Evolutionary conservation across 2,113 vertebrate genomes (phyloP).

Genomic region (Labrus mixtus): DNA sequence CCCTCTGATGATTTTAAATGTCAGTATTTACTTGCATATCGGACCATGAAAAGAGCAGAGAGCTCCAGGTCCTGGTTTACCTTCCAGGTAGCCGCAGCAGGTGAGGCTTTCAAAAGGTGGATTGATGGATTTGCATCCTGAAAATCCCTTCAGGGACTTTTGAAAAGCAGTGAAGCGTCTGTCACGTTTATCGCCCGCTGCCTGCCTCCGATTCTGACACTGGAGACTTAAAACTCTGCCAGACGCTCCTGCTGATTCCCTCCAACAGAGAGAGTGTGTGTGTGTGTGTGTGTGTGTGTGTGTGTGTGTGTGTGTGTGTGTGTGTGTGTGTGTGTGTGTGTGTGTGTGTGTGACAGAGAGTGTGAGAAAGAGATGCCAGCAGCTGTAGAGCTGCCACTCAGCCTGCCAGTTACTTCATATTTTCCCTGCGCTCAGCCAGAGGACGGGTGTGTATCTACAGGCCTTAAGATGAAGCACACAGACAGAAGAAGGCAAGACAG

Average conservation of each 20-base stretch:
- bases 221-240: constrained; percentile 17
- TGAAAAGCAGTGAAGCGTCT: constrained; percentile 18
- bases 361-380: constrained; percentile 29
- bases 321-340: constrained; percentile 24
- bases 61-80: neutral
- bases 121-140: constrained; percentile 26
- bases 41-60: neutral
- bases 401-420: constrained; percentile 48
- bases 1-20: neutral
- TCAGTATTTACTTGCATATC: neutral
- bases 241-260: constrained; percentile 45
- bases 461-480: constrained; percentile 23
- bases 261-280: constrained; percentile 20
- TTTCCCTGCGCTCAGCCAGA: constrained; percentile 38
- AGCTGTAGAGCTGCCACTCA: constrained; percentile 43
- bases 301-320: constrained; percentile 32
- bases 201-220: constrained; percentile 26
- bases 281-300: constrained; percentile 25
- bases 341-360: constrained; percentile 9
- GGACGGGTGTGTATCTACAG: constrained; percentile 29
- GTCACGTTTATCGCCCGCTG: constrained; percentile 38
- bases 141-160: neutral
- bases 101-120: constrained; percentile 3
- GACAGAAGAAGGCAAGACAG: neutral
- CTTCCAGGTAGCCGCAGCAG: neutral